phyloP scores from a whole-genome alignment of 1,140 invertebrate species.

The Chymomyza costata region DNA sequence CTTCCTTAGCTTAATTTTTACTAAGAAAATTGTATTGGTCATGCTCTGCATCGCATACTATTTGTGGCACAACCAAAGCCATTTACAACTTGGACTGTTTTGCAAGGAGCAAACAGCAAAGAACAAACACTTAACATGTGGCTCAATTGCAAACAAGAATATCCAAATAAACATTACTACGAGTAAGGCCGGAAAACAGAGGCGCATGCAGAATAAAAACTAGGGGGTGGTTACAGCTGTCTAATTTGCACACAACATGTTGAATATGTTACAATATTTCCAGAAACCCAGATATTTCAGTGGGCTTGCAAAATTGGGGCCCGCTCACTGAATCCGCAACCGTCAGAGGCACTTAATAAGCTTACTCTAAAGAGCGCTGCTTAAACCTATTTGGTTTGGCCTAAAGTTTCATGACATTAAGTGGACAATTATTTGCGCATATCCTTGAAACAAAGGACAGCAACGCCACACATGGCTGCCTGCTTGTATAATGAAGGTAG shows the following conservation, averaged over 20 bases:
- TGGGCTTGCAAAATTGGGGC: constrained; percentile 12
- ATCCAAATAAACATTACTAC: constrained; percentile 70
- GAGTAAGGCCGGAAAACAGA: constrained; percentile 36
- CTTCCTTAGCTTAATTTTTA: no score
- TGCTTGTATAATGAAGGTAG: constrained; percentile 54
- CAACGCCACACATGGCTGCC: constrained; percentile 32
- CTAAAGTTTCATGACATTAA: constrained; percentile 69
- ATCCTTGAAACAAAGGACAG: constrained; percentile 65
- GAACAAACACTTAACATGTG: constrained; percentile 12
- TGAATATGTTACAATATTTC: no score
- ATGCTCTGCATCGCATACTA: background rate
- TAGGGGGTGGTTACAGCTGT: no score
- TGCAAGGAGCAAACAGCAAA: constrained; percentile 15
- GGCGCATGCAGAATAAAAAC: no score
- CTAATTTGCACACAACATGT: no score
- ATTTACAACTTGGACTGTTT: no score
- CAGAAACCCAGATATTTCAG: constrained; percentile 40
- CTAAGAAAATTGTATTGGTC: no score
- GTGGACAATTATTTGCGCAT: constrained; percentile 69
- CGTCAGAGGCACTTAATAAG: constrained; percentile 7
- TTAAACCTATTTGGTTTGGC: constrained; percentile 43
- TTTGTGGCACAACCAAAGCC: no score
- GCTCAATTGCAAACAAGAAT: constrained; percentile 54
- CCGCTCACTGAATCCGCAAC: background rate
- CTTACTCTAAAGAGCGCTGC: constrained; percentile 7